Evolutionary conservation across 2,797 vertebrate species (phyloP).

Genomic region (Acipenser ruthenus): DNA sequence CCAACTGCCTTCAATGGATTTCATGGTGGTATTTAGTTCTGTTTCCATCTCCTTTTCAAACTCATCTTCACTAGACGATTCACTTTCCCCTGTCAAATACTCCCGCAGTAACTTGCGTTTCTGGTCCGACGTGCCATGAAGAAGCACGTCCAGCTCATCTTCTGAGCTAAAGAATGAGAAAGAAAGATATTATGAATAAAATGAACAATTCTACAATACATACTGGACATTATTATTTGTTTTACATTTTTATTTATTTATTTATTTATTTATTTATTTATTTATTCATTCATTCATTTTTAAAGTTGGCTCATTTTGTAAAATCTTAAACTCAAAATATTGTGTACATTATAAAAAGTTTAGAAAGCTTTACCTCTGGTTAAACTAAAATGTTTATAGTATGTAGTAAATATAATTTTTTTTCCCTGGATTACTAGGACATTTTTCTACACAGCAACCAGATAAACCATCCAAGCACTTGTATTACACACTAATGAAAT

Average conservation of each 20-base stretch:
- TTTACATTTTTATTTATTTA: background rate
- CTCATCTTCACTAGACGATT: slow-evolving; percentile 89
- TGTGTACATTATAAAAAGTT: too few relatives aligned
- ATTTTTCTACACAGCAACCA: too few relatives aligned
- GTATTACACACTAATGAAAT: too few relatives aligned
- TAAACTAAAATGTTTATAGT: too few relatives aligned
- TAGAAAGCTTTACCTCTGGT: too few relatives aligned
- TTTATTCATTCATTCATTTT: background rate
- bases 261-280: background rate
- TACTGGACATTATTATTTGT: too few relatives aligned
- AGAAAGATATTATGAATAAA: background rate
- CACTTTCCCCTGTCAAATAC: slow-evolving; percentile 93
- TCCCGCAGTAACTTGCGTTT: slow-evolving; percentile 90
- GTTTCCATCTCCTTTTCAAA: slow-evolving; percentile 98
- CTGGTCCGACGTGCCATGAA: slow-evolving; percentile 84
- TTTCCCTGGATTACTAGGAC: too few relatives aligned
- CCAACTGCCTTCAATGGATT: slow-evolving; percentile 74
- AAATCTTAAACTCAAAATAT: background rate
- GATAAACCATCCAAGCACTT: too few relatives aligned
- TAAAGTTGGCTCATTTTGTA: background rate
- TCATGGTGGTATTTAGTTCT: slow-evolving; percentile 80
- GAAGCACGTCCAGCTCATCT: slow-evolving; percentile 87
- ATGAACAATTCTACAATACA: background rate
- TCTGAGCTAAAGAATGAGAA: slow-evolving; percentile 66
- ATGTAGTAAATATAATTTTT: too few relatives aligned